phyloP scores from a whole-genome alignment of 2,113 vertebrate genomes.

The Protomyctophum bolini region DNA sequence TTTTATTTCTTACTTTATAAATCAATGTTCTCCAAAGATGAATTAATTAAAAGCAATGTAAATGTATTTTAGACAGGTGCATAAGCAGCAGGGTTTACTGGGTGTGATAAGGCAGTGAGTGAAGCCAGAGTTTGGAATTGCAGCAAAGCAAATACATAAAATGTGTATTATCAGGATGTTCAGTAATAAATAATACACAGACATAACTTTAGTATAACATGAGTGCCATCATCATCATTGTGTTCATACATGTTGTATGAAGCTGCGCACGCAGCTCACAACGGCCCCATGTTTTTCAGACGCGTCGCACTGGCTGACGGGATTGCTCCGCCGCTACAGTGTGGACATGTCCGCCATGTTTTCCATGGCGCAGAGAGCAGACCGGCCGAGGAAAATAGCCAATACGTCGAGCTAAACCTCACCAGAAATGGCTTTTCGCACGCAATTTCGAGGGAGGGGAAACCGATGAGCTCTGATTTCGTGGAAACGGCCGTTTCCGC shows the following conservation, averaged over 20 bases:
- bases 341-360: conserved; percentile 97
- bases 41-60: too few relatives aligned
- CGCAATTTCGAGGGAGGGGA: conserved; percentile 74
- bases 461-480: conserved; percentile 78
- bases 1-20: too few relatives aligned
- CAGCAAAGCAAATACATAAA: too few relatives aligned
- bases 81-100: too few relatives aligned
- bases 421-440: conserved; percentile 72
- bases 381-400: conserved; percentile 83
- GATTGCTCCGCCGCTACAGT: conserved; percentile 82
- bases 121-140: too few relatives aligned
- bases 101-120: too few relatives aligned
- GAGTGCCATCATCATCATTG: neutral
- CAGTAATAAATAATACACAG: too few relatives aligned
- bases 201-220: neutral
- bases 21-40: too few relatives aligned
- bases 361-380: conserved; percentile 87
- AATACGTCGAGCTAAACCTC: conserved; percentile 70
- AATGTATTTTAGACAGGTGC: too few relatives aligned
- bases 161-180: too few relatives aligned
- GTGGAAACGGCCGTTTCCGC: conserved; percentile 66
- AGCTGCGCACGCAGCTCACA: conserved; percentile 62
- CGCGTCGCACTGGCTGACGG: conserved; percentile 86
- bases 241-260: conserved; percentile 30
- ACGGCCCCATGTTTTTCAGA: conserved; percentile 54